Evolutionary conservation across 1,140 invertebrate genomes (phyloP).

Genomic region (Pogonomyrmex barbatus): DNA sequence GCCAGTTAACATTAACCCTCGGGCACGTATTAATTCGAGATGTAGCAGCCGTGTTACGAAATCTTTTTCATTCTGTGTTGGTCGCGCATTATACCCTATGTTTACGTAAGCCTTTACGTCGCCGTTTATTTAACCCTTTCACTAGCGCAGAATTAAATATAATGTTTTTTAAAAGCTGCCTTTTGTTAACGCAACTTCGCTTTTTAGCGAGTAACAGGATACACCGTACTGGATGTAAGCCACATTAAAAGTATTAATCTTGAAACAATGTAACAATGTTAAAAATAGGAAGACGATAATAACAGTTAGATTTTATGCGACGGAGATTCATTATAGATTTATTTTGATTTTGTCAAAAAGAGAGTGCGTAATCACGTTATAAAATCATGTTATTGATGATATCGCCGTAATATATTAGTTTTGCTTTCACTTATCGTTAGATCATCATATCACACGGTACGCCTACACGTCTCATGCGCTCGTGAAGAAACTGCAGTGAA

Average conservation of each 20-base stretch:
- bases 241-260: not conserved
- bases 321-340: not conserved
- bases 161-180: not conserved
- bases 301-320: not conserved
- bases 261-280: not conserved
- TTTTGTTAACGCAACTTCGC: not conserved
- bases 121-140: constrained; percentile 30
- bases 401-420: not conserved
- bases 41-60: constrained; percentile 1
- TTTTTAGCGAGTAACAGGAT: not conserved
- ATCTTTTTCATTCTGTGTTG: constrained; percentile 2
- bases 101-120: constrained; percentile 38
- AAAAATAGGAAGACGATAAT: too few species aligned
- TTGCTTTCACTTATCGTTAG: constrained; percentile 24
- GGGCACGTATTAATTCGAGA: constrained; percentile 11
- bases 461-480: constrained; percentile 2
- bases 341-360: not conserved
- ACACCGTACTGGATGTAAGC: not conserved
- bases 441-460: not conserved
- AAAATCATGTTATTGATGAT: not conserved
- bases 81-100: not conserved
- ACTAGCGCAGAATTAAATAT: constrained; percentile 1
- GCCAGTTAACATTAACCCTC: constrained; percentile 6
- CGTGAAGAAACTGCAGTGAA: not conserved
- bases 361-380: not conserved